phyloP scores from a whole-genome alignment of 2,797 vertebrate genomes.

The Masticophis lateralis region DNA sequence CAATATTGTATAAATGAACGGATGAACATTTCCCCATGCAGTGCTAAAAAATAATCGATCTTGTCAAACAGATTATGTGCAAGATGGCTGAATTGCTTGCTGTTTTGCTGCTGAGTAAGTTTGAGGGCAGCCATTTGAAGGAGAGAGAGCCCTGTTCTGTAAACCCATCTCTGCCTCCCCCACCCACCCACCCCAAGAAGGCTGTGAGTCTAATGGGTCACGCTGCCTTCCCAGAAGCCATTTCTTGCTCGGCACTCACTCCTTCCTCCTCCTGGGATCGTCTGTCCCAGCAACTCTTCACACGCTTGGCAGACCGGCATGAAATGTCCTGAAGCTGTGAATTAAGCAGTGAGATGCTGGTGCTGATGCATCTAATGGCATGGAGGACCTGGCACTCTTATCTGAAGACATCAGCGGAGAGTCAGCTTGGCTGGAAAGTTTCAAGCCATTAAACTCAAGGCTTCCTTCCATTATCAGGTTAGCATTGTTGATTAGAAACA shows the following conservation, averaged over 20 bases:
- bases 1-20: background rate
- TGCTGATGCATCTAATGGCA: background rate
- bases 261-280: background rate
- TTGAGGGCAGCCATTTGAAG: background rate
- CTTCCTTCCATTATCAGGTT: conserved; percentile 26
- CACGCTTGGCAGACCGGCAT: background rate
- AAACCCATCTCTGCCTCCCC: background rate
- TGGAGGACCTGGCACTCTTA: background rate
- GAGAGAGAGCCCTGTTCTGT: background rate
- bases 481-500: conserved; percentile 27
- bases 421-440: conserved; percentile 19
- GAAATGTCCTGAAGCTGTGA: conserved; percentile 2
- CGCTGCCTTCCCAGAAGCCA: background rate
- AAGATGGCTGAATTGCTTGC: background rate
- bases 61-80: background rate
- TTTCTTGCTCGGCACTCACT: background rate
- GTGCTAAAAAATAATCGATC: background rate
- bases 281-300: background rate
- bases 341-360: background rate
- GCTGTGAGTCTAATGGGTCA: background rate
- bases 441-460: conserved; percentile 25
- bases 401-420: conserved; percentile 9
- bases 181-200: background rate
- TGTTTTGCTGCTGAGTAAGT: background rate
- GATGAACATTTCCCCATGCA: background rate